Base-by-base conservation (phyloP, 2,113 vertebrate genomes). In the Oncorhynchus keta region DNA sequence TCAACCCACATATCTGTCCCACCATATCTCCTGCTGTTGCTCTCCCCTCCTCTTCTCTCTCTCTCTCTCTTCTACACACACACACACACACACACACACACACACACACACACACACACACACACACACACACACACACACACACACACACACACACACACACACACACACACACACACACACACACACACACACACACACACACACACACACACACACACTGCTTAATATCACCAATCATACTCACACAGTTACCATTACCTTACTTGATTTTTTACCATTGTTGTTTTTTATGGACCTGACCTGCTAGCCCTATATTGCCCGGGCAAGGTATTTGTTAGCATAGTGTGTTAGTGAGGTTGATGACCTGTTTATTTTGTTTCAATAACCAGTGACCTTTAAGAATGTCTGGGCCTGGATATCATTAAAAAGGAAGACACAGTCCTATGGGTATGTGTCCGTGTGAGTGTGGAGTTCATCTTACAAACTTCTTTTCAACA, bases 401-500 rank as follows among this genome's bases (percentile, higher is more conserved):
- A 81, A 90, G 81, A 89, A 90, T 86, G 85, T 88, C 89, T 84
- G 79, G 81, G 85, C 82, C 84, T 91, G 89, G 87, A 88, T 90
- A 88, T 90, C 84, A 88, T 90, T 91, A 88, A 85, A 72, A 57
- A 86, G 91, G 89, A 82, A 88, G 72, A 83, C 81, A 81, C 57
- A 74, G 77, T 82, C 86, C 87, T 45, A 88, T 62, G 55, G 8
- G 2, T 45, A 2, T 45, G 39, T 45, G 39, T 45, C 8, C 2
- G 39, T 45, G 9, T 45, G 39, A 11, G 9, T 45, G 39, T 45
- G 39, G 3, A 90, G 86, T 88, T 93, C 83, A 86, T 83, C 86
- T 90, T 90, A 85, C 90, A 89, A 88, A n/a, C n/a, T n/a, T n/a
- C 84, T 91, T 88, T 83, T 91, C 86, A 91, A 89, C 86, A 91